Percentiles rank a stretch among this genome's conserved stretches.
phyloP scores from a whole-genome alignment of 2,113 vertebrate genomes.

The Bos indicus region DNA sequence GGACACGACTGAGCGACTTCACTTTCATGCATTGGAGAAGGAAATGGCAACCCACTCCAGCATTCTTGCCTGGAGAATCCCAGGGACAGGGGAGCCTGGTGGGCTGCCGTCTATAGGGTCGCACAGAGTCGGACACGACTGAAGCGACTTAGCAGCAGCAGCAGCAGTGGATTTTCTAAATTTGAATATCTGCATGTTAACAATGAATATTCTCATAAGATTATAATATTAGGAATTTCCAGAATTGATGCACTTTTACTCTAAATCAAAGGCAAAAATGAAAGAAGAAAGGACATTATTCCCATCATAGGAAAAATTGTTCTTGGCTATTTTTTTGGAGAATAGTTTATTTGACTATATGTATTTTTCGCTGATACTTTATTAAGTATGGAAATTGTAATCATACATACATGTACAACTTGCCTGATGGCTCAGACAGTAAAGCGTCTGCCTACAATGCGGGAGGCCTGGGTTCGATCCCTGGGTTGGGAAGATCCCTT shows the following conservation, averaged over 20 bases:
- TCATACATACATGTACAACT: not conserved
- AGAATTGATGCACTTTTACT: not conserved
- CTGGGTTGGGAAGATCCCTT: not conserved
- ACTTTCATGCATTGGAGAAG: too few relatives aligned
- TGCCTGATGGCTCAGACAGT: not conserved
- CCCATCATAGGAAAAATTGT: not conserved
- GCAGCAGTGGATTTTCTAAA: not conserved
- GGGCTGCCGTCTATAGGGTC: too few relatives aligned
- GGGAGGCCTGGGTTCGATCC: not conserved
- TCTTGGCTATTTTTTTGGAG: not conserved
- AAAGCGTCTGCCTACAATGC: not conserved
- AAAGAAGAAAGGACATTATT: not conserved
- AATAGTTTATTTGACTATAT: not conserved
- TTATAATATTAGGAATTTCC: not conserved
- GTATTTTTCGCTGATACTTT: not conserved
- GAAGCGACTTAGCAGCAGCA: too few relatives aligned
- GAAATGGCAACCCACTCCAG: too few relatives aligned
- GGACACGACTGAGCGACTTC: too few relatives aligned
- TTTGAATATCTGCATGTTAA: not conserved
- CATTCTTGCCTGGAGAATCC: too few relatives aligned
- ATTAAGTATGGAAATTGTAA: not conserved
- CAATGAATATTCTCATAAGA: not conserved
- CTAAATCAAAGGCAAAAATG: not conserved
- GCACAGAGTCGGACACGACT: too few relatives aligned
- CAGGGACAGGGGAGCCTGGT: too few relatives aligned